Evolutionary conservation across 2,113 vertebrate genomes (phyloP).

Genomic region (Coptodon bakossiorum): DNA sequence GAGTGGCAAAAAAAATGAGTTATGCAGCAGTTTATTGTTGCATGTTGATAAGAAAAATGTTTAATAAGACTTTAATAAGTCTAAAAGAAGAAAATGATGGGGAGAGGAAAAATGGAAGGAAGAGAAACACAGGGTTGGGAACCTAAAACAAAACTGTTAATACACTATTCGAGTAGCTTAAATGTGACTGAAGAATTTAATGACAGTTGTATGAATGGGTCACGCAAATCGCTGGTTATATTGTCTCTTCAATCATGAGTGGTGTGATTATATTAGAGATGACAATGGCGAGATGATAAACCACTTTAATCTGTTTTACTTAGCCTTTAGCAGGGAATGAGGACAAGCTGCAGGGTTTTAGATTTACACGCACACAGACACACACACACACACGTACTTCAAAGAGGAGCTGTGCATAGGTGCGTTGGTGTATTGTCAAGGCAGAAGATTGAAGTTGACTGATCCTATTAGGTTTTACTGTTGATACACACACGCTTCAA

Average conservation of each 20-base stretch:
- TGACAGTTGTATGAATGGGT: background rate
- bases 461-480: constrained; percentile 43
- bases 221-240: background rate
- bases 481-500: background rate
- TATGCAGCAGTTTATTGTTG: background rate
- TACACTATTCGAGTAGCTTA: background rate
- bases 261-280: background rate
- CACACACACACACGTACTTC: background rate
- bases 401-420: background rate
- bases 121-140: background rate
- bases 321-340: constrained; percentile 5
- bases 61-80: background rate
- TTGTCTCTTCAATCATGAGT: background rate
- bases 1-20: background rate
- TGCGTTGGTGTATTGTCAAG: constrained; percentile 12
- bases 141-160: background rate
- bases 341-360: background rate
- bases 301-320: constrained; percentile 11
- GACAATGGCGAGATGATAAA: constrained; percentile 5
- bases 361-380: background rate
- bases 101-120: background rate
- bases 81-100: background rate
- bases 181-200: background rate
- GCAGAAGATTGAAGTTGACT: constrained; percentile 24
- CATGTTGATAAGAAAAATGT: background rate